These are phyloP conservation scores for Drosophila repletoides DNA, from an alignment of 1,140 invertebrate species.

Conservation along the genomic window DNA sequence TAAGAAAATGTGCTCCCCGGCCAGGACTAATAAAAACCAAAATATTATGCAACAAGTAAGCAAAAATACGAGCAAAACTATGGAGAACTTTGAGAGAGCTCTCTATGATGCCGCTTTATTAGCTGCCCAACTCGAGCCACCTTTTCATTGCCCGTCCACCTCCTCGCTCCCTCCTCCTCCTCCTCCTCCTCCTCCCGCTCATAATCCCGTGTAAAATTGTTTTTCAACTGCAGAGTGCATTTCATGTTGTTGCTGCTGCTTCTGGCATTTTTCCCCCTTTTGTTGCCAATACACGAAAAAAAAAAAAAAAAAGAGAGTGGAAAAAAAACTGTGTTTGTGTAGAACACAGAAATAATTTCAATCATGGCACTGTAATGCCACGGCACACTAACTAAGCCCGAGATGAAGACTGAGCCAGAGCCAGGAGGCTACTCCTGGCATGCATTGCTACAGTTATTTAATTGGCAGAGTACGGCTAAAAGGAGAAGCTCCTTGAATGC, in stretches of 20 bases:
- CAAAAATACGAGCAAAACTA: constrained; percentile 23
- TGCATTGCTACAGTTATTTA: constrained; percentile 50
- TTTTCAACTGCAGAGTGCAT: constrained; percentile 65
- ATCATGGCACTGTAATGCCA: constrained; percentile 66
- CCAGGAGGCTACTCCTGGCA: constrained; percentile 2
- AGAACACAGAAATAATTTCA: constrained; percentile 71
- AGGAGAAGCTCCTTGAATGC: constrained; percentile 10
- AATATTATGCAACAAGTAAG: constrained; percentile 80
- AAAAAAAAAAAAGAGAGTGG: neutral
- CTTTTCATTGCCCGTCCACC: constrained; percentile 9
- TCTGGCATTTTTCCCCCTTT: constrained; percentile 23
- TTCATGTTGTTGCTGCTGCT: constrained; percentile 34
- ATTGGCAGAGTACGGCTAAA: constrained; percentile 45
- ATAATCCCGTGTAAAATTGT: constrained; percentile 76
- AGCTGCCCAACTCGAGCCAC: constrained; percentile 45
- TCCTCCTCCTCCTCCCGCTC: constrained; percentile 15
- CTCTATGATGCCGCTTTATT: constrained; percentile 66
- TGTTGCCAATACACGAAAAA: constrained; percentile 34
- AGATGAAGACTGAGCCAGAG: constrained; percentile 2
- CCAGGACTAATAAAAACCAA: constrained; percentile 77
- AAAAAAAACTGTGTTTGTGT: constrained; percentile 33
- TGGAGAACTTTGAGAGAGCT: too few species aligned
- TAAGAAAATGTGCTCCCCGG: constrained; percentile 43
- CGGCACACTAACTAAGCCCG: constrained; percentile 39
- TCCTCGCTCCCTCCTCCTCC: constrained; percentile 18